Conservation (phyloP, 2,797 vertebrate genomes). For the Saxicola maurus region DNA sequence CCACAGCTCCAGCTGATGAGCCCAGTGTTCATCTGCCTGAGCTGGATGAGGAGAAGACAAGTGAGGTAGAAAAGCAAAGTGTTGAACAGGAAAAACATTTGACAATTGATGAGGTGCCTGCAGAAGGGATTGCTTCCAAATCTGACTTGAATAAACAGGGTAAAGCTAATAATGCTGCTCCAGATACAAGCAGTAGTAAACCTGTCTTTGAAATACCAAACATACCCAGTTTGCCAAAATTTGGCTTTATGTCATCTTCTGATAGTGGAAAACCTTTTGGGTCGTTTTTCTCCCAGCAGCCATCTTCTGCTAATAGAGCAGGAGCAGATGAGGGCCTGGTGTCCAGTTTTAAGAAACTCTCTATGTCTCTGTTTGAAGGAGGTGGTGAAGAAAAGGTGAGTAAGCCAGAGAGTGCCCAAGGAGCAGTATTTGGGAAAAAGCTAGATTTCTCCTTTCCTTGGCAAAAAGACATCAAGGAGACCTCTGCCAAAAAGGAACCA, state of each 20-base stretch:
- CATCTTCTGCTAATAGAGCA: slow-evolving; percentile 53
- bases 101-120: neutral
- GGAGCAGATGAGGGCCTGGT: slow-evolving; percentile 71
- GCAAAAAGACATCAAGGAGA: slow-evolving; percentile 71
- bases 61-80: neutral
- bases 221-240: slow-evolving; percentile 72
- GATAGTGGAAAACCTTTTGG: slow-evolving; percentile 79
- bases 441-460: slow-evolving; percentile 79
- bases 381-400: slow-evolving; percentile 69
- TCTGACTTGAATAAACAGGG: neutral
- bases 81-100: neutral
- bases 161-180: neutral
- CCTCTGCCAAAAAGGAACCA: slow-evolving; percentile 37
- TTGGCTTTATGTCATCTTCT: slow-evolving; percentile 76
- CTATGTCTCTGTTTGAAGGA: slow-evolving; percentile 83
- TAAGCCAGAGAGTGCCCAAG: slow-evolving; percentile 61
- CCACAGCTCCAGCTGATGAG: neutral
- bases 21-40: neutral
- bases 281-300: slow-evolving; percentile 81
- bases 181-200: slow-evolving; percentile 30
- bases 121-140: neutral
- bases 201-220: slow-evolving; percentile 76
- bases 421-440: slow-evolving; percentile 83
- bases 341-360: slow-evolving; percentile 86
- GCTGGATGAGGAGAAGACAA: neutral